Conservation (phyloP, 2,113 vertebrate genomes). For the Elachura formosa region DNA sequence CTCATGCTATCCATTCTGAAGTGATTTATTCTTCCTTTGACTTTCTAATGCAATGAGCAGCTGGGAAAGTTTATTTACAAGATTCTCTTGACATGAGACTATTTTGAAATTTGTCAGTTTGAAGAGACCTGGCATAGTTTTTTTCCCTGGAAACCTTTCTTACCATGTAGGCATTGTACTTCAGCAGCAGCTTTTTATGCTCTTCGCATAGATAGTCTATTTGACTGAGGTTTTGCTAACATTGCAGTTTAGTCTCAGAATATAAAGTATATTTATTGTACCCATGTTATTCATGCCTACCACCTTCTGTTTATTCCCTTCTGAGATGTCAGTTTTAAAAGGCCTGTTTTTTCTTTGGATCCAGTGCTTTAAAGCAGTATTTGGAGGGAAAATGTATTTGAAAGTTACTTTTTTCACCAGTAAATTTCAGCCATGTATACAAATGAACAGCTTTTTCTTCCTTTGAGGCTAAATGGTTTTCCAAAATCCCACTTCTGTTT, state of each 20-base stretch:
- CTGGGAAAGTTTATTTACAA: background rate
- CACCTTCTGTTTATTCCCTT: background rate
- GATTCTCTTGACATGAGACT: background rate
- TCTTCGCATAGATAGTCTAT: background rate
- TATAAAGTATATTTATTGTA: background rate
- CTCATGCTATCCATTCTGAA: background rate
- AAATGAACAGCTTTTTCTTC: background rate
- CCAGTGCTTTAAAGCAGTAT: background rate
- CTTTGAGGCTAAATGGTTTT: background rate
- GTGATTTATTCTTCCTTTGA: background rate
- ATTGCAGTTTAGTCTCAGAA: background rate
- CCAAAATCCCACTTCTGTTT: background rate
- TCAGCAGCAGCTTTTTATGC: background rate
- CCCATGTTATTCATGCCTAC: background rate
- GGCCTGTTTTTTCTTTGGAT: background rate
- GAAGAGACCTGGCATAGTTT: background rate
- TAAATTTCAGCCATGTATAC: background rate
- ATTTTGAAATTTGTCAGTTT: background rate
- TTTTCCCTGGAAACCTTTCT: background rate
- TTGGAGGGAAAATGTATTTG: background rate
- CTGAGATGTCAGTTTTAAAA: background rate
- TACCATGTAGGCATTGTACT: background rate
- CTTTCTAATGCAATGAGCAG: background rate
- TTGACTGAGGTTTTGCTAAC: background rate
- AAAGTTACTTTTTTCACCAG: background rate